These are phyloP conservation scores for Apomyelois bistriatella DNA, from an alignment of 2,888 invertebrate species.

Conservation along the genomic window DNA sequence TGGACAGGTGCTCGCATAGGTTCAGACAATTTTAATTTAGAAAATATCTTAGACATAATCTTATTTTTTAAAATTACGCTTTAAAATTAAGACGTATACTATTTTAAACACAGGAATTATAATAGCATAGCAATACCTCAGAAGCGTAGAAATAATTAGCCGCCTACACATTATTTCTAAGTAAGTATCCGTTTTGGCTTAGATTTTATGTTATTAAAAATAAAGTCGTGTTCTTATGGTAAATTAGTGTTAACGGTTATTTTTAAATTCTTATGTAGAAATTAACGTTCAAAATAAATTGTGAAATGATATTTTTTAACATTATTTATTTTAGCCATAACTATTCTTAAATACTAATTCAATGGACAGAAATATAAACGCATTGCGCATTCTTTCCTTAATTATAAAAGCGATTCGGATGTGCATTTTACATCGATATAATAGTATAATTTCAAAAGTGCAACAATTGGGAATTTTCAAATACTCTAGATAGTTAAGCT, in stretches of 20 bases:
- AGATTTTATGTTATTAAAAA: slow-evolving; percentile 41
- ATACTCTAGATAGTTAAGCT: not conserved
- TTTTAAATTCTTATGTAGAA: slow-evolving; percentile 56
- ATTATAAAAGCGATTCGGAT: slow-evolving; percentile 45
- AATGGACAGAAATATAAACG: slow-evolving; percentile 30
- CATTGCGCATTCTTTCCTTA: slow-evolving; percentile 27
- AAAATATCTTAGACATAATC: slow-evolving; percentile 39
- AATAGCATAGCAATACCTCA: slow-evolving; percentile 43
- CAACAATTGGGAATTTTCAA: not conserved
- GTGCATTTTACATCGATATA: slow-evolving; percentile 28
- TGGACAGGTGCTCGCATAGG: slow-evolving; percentile 42
- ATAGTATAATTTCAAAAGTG: slow-evolving; percentile 22
- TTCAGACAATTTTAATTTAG: slow-evolving; percentile 36
- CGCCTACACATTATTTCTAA: slow-evolving; percentile 50
- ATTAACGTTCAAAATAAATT: slow-evolving; percentile 58
- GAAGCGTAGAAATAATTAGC: slow-evolving; percentile 47
- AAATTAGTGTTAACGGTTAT: slow-evolving; percentile 45
- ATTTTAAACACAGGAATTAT: slow-evolving; percentile 41
- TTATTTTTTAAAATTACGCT: slow-evolving; percentile 48
- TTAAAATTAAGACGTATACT: slow-evolving; percentile 60
- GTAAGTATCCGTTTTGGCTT: slow-evolving; percentile 49
- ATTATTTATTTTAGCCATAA: slow-evolving; percentile 49
- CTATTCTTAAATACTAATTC: slow-evolving; percentile 20
- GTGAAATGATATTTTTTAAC: slow-evolving; percentile 54
- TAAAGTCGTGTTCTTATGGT: slow-evolving; percentile 32